These are phyloP conservation scores for Sterrhoptilus dennistouni DNA, from an alignment of 2,113 vertebrate species.

Conservation along the genomic window DNA sequence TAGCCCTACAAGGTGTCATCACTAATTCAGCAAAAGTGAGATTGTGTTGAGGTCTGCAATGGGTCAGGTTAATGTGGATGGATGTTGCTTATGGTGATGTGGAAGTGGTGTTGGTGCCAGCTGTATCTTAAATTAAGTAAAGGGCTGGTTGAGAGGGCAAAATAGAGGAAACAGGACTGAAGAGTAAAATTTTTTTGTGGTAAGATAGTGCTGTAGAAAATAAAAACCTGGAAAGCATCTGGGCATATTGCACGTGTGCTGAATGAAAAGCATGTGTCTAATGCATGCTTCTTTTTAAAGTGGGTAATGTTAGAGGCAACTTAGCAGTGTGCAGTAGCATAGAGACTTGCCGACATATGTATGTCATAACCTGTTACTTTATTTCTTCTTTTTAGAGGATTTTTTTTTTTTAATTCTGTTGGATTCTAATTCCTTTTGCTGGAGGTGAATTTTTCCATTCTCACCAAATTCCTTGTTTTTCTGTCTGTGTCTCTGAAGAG, in stretches of 20 bases:
- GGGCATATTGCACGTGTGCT: background rate
- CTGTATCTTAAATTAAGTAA: background rate
- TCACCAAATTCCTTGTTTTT: background rate
- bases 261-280: background rate
- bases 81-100: rapidly evolving
- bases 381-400: background rate
- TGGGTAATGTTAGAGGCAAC: background rate
- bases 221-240: background rate
- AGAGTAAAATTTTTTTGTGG: background rate
- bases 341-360: background rate
- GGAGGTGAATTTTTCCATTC: background rate
- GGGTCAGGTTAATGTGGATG: background rate
- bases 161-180: background rate
- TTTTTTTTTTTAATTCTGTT: background rate
- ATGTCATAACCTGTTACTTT: background rate
- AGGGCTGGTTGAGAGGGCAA: background rate
- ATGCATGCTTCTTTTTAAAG: background rate
- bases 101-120: background rate
- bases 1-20: background rate
- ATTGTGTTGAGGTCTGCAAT: background rate
- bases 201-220: background rate
- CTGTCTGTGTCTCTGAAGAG: background rate
- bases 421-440: background rate
- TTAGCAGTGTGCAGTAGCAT: background rate
- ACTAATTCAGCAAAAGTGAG: background rate